Percentiles rank a stretch among this genome's conserved stretches.
These are phyloP conservation scores for Autographa pulchrina DNA, from an alignment of 2,888 invertebrate species.

Conservation along the genomic window DNA sequence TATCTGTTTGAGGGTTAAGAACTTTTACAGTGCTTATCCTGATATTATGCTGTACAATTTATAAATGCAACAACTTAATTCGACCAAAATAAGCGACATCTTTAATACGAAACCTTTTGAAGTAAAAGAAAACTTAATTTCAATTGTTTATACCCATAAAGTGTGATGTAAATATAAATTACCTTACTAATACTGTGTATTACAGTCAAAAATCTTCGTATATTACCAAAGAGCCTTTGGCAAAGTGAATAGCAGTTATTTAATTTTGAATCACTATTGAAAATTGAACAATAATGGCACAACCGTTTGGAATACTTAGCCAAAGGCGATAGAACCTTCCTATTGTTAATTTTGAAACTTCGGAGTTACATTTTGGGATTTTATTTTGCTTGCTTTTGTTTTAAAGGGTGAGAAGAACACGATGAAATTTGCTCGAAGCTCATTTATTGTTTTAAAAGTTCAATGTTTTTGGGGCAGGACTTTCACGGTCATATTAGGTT, in stretches of 20 bases:
- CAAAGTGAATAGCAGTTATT: constrained; percentile 40
- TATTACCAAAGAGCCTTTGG: constrained; percentile 30
- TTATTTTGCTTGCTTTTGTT: constrained; percentile 10
- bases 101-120: constrained; percentile 1
- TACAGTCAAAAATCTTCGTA: constrained; percentile 30
- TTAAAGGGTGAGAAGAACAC: constrained; percentile 27
- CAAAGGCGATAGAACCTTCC: constrained; percentile 23
- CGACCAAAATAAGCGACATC: background rate
- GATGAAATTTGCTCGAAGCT: background rate
- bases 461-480: background rate
- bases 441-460: constrained; percentile 27
- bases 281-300: constrained; percentile 36
- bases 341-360: constrained; percentile 36
- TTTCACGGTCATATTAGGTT: background rate
- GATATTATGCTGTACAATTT: too few relatives aligned
- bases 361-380: constrained; percentile 20
- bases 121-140: constrained; percentile 24
- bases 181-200: constrained; percentile 35
- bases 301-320: constrained; percentile 43
- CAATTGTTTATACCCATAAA: constrained; percentile 3
- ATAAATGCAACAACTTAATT: background rate
- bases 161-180: constrained; percentile 34
- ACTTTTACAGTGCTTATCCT: too few relatives aligned
- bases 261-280: constrained; percentile 17
- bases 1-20: too few relatives aligned